phyloP scores from a whole-genome alignment of 2,113 vertebrate genomes.

The Motacilla alba region DNA sequence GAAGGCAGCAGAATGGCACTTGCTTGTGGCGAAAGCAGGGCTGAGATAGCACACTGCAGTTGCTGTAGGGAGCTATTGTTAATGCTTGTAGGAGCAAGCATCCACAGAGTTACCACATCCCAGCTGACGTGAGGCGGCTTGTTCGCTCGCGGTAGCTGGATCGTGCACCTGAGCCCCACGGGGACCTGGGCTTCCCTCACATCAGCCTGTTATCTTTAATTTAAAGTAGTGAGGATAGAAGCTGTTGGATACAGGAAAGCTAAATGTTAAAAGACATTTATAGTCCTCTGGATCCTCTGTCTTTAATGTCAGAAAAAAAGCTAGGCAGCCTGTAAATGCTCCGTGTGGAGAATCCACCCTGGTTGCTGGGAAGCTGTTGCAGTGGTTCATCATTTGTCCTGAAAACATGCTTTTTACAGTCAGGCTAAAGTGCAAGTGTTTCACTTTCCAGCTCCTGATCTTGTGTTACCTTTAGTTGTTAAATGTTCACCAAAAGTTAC shows the following conservation, averaged over 20 bases:
- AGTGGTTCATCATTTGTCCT: not conserved
- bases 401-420: not conserved
- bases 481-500: not conserved
- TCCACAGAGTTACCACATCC: not conserved
- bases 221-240: not conserved
- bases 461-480: not conserved
- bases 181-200: not conserved
- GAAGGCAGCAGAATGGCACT: not conserved
- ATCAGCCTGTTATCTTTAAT: not conserved
- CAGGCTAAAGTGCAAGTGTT: not conserved
- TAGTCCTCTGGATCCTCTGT: not conserved
- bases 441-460: not conserved
- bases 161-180: not conserved
- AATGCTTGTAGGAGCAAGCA: conserved; percentile 16
- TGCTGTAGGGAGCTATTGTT: conserved; percentile 17
- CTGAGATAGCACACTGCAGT: not conserved
- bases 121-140: conserved; percentile 3
- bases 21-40: not conserved
- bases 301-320: not conserved
- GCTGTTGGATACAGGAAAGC: not conserved
- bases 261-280: not conserved
- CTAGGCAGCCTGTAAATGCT: not conserved
- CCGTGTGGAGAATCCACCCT: not conserved
- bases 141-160: not conserved
- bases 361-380: not conserved